These are phyloP conservation scores for Alauda arvensis DNA, from an alignment of 2,797 vertebrate genomes.

Conservation along the genomic window DNA sequence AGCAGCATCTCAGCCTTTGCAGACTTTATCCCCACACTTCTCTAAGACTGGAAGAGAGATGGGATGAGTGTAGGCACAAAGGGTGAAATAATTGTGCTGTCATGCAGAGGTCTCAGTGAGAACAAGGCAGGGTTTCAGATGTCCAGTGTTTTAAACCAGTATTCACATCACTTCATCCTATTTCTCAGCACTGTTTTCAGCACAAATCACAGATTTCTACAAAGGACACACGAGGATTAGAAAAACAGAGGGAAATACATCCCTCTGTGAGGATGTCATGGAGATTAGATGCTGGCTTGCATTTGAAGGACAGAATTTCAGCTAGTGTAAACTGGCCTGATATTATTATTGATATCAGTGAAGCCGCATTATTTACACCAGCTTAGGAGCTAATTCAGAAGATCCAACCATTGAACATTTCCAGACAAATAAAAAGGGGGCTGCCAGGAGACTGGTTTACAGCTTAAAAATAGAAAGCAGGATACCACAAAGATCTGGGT, in stretches of 20 bases:
- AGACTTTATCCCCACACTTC: neutral
- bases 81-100: neutral
- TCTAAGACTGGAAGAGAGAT: neutral
- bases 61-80: neutral
- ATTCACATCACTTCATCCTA: neutral
- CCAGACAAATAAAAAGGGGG: conserved; percentile 6
- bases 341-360: conserved; percentile 22
- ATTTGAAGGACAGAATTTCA: neutral
- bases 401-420: neutral
- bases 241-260: neutral
- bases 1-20: neutral
- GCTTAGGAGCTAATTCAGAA: conserved; percentile 6
- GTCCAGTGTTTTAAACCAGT: neutral
- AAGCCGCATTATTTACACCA: conserved; percentile 35
- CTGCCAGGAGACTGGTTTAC: neutral
- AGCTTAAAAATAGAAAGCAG: neutral
- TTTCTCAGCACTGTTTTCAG: conserved; percentile 1
- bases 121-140: neutral
- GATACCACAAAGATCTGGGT: neutral
- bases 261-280: neutral
- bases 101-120: neutral
- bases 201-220: neutral
- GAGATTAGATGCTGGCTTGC: conserved; percentile 2
- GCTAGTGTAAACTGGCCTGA: neutral
- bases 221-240: neutral